These are phyloP conservation scores for Limanda limanda DNA, from an alignment of 2,113 vertebrate genomes.

Conservation along the genomic window DNA sequence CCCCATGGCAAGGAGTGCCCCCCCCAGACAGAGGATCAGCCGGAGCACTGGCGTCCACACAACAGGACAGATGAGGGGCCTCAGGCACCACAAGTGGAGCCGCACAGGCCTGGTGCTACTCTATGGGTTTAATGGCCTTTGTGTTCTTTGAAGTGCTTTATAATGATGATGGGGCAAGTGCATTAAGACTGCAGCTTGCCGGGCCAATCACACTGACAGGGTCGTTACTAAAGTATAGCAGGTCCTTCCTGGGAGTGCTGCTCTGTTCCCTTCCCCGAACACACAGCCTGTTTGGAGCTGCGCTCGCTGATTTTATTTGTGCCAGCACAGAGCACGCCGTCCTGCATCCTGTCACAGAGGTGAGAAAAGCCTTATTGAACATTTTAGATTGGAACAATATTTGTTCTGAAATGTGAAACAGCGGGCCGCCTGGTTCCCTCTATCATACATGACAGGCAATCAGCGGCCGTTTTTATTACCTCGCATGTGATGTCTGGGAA, in stretches of 20 bases:
- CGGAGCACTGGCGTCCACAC: constrained; percentile 12
- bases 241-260: constrained; percentile 18
- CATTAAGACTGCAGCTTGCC: constrained; percentile 31
- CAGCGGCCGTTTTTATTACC: constrained; percentile 41
- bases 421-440: constrained; percentile 3
- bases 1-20: constrained; percentile 56
- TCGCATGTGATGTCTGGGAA: constrained; percentile 36
- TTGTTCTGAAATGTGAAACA: constrained; percentile 25
- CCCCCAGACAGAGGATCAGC: constrained; percentile 41
- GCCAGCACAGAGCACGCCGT: constrained; percentile 16
- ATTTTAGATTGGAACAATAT: constrained; percentile 28
- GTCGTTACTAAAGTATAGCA: constrained; percentile 33
- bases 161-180: constrained; percentile 35
- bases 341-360: constrained; percentile 34
- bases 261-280: constrained; percentile 1
- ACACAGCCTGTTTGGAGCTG: constrained; percentile 25
- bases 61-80: constrained; percentile 36
- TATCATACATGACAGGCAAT: constrained; percentile 46
- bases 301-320: neutral
- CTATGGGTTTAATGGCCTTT: constrained; percentile 35
- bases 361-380: constrained; percentile 33
- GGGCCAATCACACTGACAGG: constrained; percentile 32
- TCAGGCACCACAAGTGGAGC: constrained; percentile 40
- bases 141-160: constrained; percentile 57
- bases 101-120: neutral